phyloP scores from a whole-genome alignment of 1,140 invertebrate genomes.

The Drosophila azteca region DNA sequence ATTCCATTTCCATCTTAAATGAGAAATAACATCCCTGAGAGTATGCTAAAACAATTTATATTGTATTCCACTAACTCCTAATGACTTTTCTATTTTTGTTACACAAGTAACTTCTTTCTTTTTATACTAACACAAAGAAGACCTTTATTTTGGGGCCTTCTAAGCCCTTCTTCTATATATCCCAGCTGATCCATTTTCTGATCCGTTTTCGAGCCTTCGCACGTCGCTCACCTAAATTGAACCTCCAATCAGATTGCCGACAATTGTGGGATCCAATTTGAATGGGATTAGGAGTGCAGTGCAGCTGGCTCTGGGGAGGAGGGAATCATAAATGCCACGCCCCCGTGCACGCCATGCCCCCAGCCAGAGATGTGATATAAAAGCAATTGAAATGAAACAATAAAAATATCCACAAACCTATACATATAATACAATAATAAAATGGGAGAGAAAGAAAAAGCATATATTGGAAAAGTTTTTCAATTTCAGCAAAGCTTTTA shows the following conservation, averaged over 20 bases:
- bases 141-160: no score
- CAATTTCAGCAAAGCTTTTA: constrained; percentile 79
- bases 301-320: constrained; percentile 28
- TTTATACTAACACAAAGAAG: no score
- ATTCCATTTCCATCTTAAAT: no score
- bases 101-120: no score
- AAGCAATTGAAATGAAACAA: constrained; percentile 68
- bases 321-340: constrained; percentile 47
- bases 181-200: no score
- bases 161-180: no score
- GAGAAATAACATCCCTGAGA: no score
- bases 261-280: constrained; percentile 18
- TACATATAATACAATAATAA: constrained; percentile 58
- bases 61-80: no score
- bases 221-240: constrained; percentile 26
- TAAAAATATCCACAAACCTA: constrained; percentile 55
- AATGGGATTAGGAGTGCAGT: constrained; percentile 39
- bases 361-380: constrained; percentile 24
- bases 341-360: background rate
- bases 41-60: no score
- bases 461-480: constrained; percentile 80
- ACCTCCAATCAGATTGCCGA: constrained; percentile 7
- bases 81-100: no score
- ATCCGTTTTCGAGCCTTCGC: constrained; percentile 24
- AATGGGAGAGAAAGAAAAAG: constrained; percentile 55